Base-by-base conservation (phyloP, 2,113 vertebrate genomes). In the Barnardius zonarius region DNA sequence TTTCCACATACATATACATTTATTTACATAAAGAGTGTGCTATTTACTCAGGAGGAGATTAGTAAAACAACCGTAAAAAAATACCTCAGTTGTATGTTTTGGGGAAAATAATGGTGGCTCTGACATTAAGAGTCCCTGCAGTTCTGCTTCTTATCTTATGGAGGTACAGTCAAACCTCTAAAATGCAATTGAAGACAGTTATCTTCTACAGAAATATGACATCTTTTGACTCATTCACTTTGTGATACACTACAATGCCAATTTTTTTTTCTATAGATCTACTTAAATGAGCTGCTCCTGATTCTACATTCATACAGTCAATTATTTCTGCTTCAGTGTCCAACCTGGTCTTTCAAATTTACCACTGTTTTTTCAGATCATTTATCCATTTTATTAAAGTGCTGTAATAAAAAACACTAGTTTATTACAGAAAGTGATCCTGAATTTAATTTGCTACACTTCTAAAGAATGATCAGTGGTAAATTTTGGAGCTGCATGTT, bases 231-330 rank as follows among this genome's bases (percentile, higher is more conserved):
- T 83, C 13, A 39, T 43, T 69, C 33, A 33, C 68, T 57, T 66
- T 70, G 16, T 41, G n/a, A 74, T 62, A 49, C 28, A 70, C 11
- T 18, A 57, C 25, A 39, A 18, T 1, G 8, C 6, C 49, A 69
- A 41, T 4, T 57, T 5, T 80, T 5, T 80, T 63, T 43, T 72
- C 49, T 70, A 33, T 7, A 41, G 11, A 25, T 51, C 33, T 76
- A 8, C 17, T 25, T 68, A 31, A 31, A 24, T 27, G 51, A 75
- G 72, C 28, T 73, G 17, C 22, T 55, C 31, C 23, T 19, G 14
- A 15, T 39, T 23, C 37, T 3, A 0, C 35, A 61, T 55, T 54
- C 52, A n/a, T 54, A 41, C 7, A 59, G 61, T 13, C 0, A 0
- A 41, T 69, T 64, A 59, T 51, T 92, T 68, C 63, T 80, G 73